These are phyloP conservation scores for Rhodeus uyekii DNA, from an alignment of 2,797 vertebrate species.

Conservation along the genomic window DNA sequence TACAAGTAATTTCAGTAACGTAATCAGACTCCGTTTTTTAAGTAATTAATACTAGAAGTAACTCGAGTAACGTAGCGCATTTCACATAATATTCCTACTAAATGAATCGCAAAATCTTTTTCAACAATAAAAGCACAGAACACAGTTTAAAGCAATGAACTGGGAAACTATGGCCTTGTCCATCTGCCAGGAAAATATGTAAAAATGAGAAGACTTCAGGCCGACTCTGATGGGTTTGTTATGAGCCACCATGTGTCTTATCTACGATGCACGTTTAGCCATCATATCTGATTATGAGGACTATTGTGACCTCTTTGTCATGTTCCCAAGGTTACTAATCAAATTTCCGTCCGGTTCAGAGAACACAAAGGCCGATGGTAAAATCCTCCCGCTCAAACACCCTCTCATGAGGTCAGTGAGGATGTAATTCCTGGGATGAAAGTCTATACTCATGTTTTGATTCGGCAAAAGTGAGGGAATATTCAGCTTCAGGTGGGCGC, in stretches of 20 bases:
- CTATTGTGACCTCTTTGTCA: constrained; percentile 56
- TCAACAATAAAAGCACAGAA: neutral
- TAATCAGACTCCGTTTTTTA: too few species aligned
- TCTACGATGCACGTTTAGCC: constrained; percentile 43
- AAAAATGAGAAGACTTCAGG: neutral
- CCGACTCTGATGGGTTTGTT: neutral
- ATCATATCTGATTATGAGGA: constrained; percentile 53
- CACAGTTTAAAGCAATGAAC: neutral
- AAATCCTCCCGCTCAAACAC: constrained; percentile 44
- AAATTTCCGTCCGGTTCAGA: constrained; percentile 54
- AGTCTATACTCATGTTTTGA: constrained; percentile 59
- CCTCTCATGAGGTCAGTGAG: constrained; percentile 60
- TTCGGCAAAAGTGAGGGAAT: constrained; percentile 57
- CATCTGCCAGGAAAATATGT: neutral
- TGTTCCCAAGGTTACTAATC: constrained; percentile 57
- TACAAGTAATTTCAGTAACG: too few species aligned
- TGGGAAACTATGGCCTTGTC: neutral
- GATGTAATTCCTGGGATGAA: constrained; percentile 61
- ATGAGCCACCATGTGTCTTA: constrained; percentile 33
- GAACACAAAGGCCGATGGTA: constrained; percentile 52
- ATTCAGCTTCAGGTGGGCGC: constrained; percentile 54
- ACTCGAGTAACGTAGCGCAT: too few species aligned
- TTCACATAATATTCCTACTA: neutral
- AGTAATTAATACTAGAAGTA: too few species aligned
- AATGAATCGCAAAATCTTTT: neutral